Conservation (phyloP, 2,888 invertebrate genomes). For the Plemyria rubiginata region DNA sequence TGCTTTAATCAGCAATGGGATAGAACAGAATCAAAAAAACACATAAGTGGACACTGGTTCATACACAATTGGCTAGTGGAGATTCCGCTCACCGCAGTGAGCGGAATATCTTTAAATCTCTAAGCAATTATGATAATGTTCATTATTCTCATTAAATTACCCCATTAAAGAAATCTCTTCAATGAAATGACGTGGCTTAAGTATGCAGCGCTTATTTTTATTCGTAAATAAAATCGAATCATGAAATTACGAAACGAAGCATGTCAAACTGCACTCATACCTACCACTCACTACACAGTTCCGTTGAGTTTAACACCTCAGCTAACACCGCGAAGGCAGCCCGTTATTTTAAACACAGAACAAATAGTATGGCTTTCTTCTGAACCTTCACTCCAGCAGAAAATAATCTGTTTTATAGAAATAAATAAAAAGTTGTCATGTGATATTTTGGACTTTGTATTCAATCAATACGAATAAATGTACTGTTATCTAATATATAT, state of each 20-base stretch:
- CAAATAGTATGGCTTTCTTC: not conserved
- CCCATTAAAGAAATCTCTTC: not conserved
- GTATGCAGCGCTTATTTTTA: too few relatives aligned
- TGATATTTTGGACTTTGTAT: too few relatives aligned
- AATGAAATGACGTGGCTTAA: slow-evolving; percentile 9
- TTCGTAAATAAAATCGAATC: slow-evolving; percentile 34
- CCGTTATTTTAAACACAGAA: slow-evolving; percentile 39
- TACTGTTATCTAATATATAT: too few relatives aligned
- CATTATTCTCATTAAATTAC: not conserved
- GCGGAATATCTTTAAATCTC: too few relatives aligned
- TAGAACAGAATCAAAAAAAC: too few relatives aligned
- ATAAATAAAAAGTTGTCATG: too few relatives aligned
- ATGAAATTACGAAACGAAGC: slow-evolving; percentile 44
- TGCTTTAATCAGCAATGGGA: too few relatives aligned
- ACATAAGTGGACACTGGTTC: too few relatives aligned
- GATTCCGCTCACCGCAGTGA: too few relatives aligned
- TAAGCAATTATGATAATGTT: too few relatives aligned
- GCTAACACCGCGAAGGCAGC: slow-evolving; percentile 40
- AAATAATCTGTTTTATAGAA: not conserved
- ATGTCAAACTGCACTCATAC: slow-evolving; percentile 39
- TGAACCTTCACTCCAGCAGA: slow-evolving; percentile 8
- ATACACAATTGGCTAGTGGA: too few relatives aligned
- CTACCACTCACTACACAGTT: slow-evolving; percentile 28
- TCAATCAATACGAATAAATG: too few relatives aligned
- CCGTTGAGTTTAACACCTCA: slow-evolving; percentile 42